Percentiles rank a stretch among this genome's conserved stretches.
Conservation (phyloP, 2,888 invertebrate genomes). For the Diogma glabrata region DNA sequence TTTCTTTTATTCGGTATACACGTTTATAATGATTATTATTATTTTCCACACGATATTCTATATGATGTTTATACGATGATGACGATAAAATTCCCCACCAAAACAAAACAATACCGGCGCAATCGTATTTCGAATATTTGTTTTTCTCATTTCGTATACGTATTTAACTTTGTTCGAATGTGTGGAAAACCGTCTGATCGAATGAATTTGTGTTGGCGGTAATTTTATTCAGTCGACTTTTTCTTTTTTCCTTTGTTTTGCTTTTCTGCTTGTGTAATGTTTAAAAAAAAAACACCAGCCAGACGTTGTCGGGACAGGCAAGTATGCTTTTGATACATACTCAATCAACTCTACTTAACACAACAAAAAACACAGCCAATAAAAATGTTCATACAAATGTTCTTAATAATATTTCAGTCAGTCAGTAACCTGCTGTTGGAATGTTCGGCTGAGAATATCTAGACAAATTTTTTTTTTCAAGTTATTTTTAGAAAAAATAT, state of each 20-base stretch:
- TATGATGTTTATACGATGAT: not conserved
- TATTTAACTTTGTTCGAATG: too few relatives aligned
- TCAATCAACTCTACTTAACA: slow-evolving; percentile 3
- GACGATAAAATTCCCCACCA: too few relatives aligned
- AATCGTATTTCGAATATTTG: slow-evolving; percentile 2
- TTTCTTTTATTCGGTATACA: slow-evolving; percentile 4
- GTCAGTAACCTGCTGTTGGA: slow-evolving; percentile 9
- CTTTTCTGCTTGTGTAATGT: too few relatives aligned
- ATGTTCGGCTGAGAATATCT: not conserved
- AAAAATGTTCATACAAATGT: too few relatives aligned
- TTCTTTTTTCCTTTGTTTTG: too few relatives aligned
- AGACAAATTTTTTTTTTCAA: slow-evolving; percentile 2
- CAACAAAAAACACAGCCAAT: slow-evolving; percentile 4
- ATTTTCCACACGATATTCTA: not conserved
- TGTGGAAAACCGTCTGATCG: slow-evolving; percentile 8
- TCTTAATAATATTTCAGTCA: slow-evolving; percentile 6
- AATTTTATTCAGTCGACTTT: slow-evolving; percentile 8
- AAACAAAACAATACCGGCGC: slow-evolving; percentile 2
- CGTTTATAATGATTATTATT: slow-evolving; percentile 2
- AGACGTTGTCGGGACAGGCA: slow-evolving; percentile 9
- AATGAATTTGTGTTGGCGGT: slow-evolving; percentile 8
- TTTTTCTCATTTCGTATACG: not conserved
- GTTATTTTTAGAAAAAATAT: too few relatives aligned
- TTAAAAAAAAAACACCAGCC: slow-evolving; percentile 7
- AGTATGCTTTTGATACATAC: slow-evolving; percentile 7